These are phyloP conservation scores for Adoxophyes honmai DNA, from an alignment of 1,140 invertebrate species.

Conservation along the genomic window DNA sequence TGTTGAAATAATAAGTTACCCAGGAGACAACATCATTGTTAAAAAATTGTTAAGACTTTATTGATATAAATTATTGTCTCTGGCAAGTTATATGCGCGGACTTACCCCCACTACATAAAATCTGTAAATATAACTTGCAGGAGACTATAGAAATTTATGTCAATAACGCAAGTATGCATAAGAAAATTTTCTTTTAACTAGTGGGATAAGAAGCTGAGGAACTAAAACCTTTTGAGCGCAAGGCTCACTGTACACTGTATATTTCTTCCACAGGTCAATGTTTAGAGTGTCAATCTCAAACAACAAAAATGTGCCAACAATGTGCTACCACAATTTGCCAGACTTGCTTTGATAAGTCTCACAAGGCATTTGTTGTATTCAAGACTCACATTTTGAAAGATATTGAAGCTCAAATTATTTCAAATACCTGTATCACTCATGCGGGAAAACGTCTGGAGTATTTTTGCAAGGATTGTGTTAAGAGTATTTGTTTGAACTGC, in stretches of 20 bases:
- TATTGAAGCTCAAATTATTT: constrained; percentile 27
- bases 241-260: constrained; percentile 15
- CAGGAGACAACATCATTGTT: no score
- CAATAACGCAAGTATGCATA: not conserved
- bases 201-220: no score
- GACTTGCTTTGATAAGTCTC: constrained; percentile 56
- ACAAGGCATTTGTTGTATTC: constrained; percentile 63
- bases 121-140: no score
- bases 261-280: constrained; percentile 43
- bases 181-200: constrained; percentile 10
- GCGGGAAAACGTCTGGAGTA: not conserved
- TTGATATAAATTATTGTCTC: no score
- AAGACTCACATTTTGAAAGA: constrained; percentile 50
- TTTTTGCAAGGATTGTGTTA: not conserved
- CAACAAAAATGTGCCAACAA: constrained; percentile 59
- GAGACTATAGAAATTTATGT: not conserved
- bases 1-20: no score
- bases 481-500: not conserved
- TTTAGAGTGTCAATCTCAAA: constrained; percentile 46
- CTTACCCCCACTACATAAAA: no score
- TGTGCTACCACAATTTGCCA: constrained; percentile 54
- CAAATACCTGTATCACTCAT: not conserved
- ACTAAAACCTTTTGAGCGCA: no score
- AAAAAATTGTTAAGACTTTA: no score
- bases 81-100: no score